Base-by-base conservation (phyloP, 2,113 vertebrate species). In the Ammodytes marinus region DNA sequence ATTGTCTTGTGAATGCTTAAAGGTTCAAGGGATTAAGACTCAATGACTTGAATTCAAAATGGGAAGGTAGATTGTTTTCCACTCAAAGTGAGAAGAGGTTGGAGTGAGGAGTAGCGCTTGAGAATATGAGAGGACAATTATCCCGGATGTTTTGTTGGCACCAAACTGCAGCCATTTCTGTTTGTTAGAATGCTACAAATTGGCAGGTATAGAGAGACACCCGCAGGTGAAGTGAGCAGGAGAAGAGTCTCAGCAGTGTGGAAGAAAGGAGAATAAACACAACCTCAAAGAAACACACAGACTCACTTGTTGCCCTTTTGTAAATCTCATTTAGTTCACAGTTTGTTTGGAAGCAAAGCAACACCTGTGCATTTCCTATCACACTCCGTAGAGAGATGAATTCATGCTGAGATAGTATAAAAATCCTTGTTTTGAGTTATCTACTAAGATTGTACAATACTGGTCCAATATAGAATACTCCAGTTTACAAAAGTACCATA, bases 111-210 rank as follows among this genome's bases (percentile, higher is more conserved):
- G 8, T 19, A 59, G 71, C 58, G 60, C 68, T 83, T 86, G 52
- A 27, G 27, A 75, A n/a, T 46, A 17, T 45, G 58, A 82, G 53
- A 79, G 67, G 52, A 77, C 70, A 85, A 42, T 74, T 70, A 77
- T 47, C 53, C 17, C 64, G 49, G 69, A 68, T 40, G 63, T 76
- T 72, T 79, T 79, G 55, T 57, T 84, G 75, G 75, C 55, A 70
- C 55, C 50, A 54, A 59, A 66, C 61, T 46, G 54, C 12, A 39
- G 11, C 43, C 35, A 76, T 85, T 83, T 85, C 35, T 85, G 54
- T 90, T 73, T 80, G 60, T 75, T 82, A 79, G 11, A 80, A 72
- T 43, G 52, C 54, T 66, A 47, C 76, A 77, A 84, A 74, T 77
- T 77, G 37, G 55, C 72, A 69, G 50, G 45, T 78, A 45, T 39